Conservation (phyloP, 2,797 vertebrate species). For the Gallinago solitaria region DNA sequence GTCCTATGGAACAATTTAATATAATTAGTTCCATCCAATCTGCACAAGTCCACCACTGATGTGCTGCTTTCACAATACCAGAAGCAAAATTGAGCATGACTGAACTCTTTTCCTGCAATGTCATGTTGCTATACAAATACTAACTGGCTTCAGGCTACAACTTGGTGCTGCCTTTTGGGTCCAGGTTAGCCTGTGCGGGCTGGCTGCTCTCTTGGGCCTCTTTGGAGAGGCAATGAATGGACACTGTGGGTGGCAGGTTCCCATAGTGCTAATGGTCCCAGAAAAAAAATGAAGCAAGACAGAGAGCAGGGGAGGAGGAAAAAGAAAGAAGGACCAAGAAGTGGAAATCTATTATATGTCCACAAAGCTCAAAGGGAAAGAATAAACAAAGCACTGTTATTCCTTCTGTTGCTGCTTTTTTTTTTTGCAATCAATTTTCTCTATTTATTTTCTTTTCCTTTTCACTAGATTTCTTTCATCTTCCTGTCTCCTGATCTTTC, state of each 20-base stretch:
- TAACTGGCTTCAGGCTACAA: constrained; percentile 1
- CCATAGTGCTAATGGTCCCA: background rate
- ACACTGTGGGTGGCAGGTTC: constrained; percentile 46
- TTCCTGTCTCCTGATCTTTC: background rate
- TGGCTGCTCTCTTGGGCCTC: background rate
- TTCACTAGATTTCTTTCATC: background rate
- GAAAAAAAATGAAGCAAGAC: background rate
- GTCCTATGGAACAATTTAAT: background rate
- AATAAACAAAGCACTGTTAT: constrained; percentile 48
- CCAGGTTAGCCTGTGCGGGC: constrained; percentile 21
- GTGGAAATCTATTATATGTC: constrained; percentile 40
- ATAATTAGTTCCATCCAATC: background rate
- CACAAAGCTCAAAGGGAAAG: constrained; percentile 46
- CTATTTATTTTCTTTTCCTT: background rate
- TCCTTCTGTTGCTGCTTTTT: background rate
- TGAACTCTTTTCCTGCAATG: constrained; percentile 28
- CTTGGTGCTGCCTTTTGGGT: background rate
- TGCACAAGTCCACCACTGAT: background rate
- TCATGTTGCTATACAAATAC: background rate
- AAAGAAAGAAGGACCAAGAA: constrained; percentile 46
- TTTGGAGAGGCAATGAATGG: constrained; percentile 27
- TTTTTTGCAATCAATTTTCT: constrained; percentile 2
- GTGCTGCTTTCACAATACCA: constrained; percentile 1
- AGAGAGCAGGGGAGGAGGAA: background rate
- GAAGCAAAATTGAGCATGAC: constrained; percentile 37